These are phyloP conservation scores for Pseudococcus viburni DNA, from an alignment of 2,888 invertebrate species.

Conservation along the genomic window DNA sequence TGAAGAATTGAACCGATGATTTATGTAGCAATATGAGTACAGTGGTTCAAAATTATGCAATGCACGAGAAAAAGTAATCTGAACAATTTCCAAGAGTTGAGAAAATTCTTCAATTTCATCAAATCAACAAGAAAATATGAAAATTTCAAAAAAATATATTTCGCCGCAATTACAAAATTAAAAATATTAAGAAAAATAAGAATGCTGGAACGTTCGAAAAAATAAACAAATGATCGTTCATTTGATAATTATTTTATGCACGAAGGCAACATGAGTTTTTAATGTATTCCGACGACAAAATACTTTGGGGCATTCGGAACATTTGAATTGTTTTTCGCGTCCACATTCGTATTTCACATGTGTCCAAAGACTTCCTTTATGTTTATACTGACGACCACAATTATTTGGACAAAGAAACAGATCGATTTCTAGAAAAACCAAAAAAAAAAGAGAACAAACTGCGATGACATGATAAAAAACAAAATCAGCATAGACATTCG, in stretches of 20 bases:
- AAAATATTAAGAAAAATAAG: too few relatives aligned
- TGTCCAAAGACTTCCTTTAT: slow-evolving; percentile 12
- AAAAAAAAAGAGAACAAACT: not conserved
- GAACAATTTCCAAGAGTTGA: too few relatives aligned
- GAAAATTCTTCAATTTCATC: too few relatives aligned
- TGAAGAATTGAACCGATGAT: not conserved
- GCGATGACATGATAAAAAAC: too few relatives aligned
- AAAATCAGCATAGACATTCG: too few relatives aligned
- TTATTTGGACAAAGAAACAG: slow-evolving; percentile 57
- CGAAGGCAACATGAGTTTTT: slow-evolving; percentile 59
- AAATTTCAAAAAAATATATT: too few relatives aligned
- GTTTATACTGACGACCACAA: slow-evolving; percentile 66
- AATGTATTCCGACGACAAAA: slow-evolving; percentile 37
- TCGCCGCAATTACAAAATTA: too few relatives aligned
- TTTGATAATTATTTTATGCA: slow-evolving; percentile 18
- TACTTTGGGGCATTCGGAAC: slow-evolving; percentile 69
- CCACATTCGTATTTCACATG: slow-evolving; percentile 70
- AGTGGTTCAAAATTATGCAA: too few relatives aligned
- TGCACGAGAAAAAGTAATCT: too few relatives aligned
- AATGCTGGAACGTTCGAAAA: not conserved
- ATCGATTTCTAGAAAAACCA: not conserved
- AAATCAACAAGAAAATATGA: too few relatives aligned
- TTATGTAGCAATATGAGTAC: not conserved
- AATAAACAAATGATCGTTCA: not conserved
- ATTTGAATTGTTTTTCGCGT: slow-evolving; percentile 73